Base-by-base conservation (phyloP, 92 coral and sea anemone species). In the Palythoa heliodiscus region DNA sequence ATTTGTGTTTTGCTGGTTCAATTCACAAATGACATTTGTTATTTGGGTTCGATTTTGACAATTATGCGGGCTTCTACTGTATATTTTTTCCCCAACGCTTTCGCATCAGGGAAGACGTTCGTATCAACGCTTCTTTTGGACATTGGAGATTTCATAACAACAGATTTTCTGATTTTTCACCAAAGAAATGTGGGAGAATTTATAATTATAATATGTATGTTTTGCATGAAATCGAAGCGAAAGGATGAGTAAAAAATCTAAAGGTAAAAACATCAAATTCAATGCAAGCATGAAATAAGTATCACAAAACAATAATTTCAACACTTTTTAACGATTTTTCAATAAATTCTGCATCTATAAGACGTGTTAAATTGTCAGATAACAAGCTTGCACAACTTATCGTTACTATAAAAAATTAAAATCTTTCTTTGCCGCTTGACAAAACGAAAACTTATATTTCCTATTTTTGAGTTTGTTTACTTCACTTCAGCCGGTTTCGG, bases 1-100 rank as follows among this genome's bases (percentile, higher is more conserved):
- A 63, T 78, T 48, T 74, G 61, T 74, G 14, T 50, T 24, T 39
- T 38, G 57, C 29, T 14, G 57, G 73, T 24, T 43, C 73, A 79
- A 16, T 25, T 22, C 43, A 15, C 40, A 79, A 16, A 16, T 22
- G 63, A 15, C 40, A 64, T 22, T 78, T 61, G 7, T 3, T 39
- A 55, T 37, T 79, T 79, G 15, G 29, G 48, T 63, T 61, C 43
- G 15, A 23, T 22, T 20, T 29, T 69, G n/a, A n/a, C n/a, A n/a
- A n/a, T n/a, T n/a, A n/a, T n/a, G 20, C 7, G 47, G 48, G 17
- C 40, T 69, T 16, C 53, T 11, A 3, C 13, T n/a, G 1, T 19
- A 47, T 52, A 43, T 39, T 4, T 9, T 63, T 3, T 22, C 19
- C 69, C 7, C 8, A 8, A 17, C 35, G 35, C 35, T 29, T 29